Evolutionary conservation across 2,888 invertebrate genomes (phyloP).

Genomic region (Scelioninae gen. 1): DNA sequence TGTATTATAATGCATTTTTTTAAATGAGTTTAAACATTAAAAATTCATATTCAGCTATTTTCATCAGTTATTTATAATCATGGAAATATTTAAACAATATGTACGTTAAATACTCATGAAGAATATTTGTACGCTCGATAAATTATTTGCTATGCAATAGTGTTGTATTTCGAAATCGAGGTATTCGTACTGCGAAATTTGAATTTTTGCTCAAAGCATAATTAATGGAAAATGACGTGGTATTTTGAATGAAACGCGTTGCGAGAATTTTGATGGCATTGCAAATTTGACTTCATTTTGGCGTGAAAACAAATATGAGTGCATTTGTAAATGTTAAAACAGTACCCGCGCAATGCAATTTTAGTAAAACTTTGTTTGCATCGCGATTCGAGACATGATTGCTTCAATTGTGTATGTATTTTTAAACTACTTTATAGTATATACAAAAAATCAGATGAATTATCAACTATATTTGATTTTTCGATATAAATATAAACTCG

Average conservation of each 20-base stretch:
- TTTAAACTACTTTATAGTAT: too few relatives aligned
- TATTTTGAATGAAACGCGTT: slow-evolving; percentile 14
- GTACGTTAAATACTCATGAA: background rate
- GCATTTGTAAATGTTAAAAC: slow-evolving; percentile 32
- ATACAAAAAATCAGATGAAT: too few relatives aligned
- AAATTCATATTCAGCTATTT: too few relatives aligned
- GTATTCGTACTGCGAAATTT: slow-evolving; percentile 2
- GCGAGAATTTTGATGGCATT: slow-evolving; percentile 37
- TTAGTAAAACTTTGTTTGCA: background rate
- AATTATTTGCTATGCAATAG: background rate
- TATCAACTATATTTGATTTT: too few relatives aligned
- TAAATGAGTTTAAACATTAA: too few relatives aligned
- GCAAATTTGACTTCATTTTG: slow-evolving; percentile 20
- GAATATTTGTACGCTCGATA: background rate
- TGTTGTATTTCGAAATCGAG: background rate
- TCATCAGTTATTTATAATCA: too few relatives aligned
- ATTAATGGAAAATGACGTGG: slow-evolving; percentile 45
- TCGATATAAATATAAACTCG: too few relatives aligned
- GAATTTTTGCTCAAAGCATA: slow-evolving; percentile 34
- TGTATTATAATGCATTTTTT: too few relatives aligned
- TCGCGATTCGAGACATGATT: too few relatives aligned
- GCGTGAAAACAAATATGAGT: background rate
- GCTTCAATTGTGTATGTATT: too few relatives aligned
- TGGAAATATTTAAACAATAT: too few relatives aligned
- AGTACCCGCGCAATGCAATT: slow-evolving; percentile 4